phyloP scores from a whole-genome alignment of 1,140 invertebrate species.

The Mylabris phalerata region DNA sequence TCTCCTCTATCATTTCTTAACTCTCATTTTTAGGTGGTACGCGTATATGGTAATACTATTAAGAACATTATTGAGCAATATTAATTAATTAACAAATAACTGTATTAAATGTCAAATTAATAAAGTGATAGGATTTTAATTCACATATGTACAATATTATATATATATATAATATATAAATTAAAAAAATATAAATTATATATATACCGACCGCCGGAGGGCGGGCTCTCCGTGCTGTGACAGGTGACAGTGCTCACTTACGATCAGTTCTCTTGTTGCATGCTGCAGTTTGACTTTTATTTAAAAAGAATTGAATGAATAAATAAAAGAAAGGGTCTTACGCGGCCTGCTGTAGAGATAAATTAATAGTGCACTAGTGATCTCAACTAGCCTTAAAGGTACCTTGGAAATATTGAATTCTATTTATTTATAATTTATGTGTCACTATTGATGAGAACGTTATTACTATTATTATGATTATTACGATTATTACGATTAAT shows the following conservation, averaged over 20 bases:
- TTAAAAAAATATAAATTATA: too few relatives aligned
- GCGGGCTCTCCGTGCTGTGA: constrained; percentile 22
- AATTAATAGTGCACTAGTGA: constrained; percentile 37
- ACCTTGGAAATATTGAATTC: constrained; percentile 38
- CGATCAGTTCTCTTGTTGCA: constrained; percentile 21
- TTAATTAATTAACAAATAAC: constrained; percentile 33
- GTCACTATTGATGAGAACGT: constrained; percentile 15
- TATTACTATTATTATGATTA: background rate
- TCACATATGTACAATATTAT: constrained; percentile 17
- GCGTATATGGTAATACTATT: constrained; percentile 21
- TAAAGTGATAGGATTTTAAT: constrained; percentile 34
- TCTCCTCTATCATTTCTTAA: constrained; percentile 7
- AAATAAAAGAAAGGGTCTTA: constrained; percentile 18
- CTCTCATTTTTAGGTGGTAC: constrained; percentile 18
- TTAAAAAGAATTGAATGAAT: constrained; percentile 2
- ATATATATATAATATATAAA: too few relatives aligned
- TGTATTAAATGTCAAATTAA: constrained; percentile 42
- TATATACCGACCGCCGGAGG: constrained; percentile 9
- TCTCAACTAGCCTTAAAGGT: constrained; percentile 42
- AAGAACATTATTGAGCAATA: constrained; percentile 39
- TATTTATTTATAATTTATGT: constrained; percentile 35
- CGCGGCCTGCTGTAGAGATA: constrained; percentile 32
- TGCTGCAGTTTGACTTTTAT: constrained; percentile 11
- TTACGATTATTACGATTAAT: background rate
- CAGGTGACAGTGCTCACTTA: constrained; percentile 22